Evolutionary conservation across 2,797 vertebrate species (phyloP).

Genomic region (Halcyon smyrnensis): DNA sequence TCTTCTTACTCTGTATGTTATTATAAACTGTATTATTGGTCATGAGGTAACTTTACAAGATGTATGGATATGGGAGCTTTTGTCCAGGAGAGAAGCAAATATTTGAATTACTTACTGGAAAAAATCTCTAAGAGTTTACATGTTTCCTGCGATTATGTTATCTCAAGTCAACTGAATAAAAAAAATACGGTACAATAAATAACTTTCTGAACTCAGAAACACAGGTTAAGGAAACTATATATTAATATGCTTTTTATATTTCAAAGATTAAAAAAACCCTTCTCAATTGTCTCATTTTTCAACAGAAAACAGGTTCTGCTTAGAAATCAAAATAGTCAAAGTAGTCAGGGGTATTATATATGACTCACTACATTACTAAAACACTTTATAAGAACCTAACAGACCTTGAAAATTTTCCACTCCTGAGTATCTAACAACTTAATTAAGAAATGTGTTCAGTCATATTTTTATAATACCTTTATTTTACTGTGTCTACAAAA

Average conservation of each 20-base stretch:
- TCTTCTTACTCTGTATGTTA: not conserved
- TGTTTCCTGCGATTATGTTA: not conserved
- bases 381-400: not conserved
- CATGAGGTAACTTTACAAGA: not conserved
- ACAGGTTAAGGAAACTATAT: not conserved
- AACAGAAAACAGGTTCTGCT: not conserved
- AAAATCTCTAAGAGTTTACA: not conserved
- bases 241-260: not conserved
- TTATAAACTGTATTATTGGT: not conserved
- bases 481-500: not conserved
- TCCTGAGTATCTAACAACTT: not conserved
- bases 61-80: not conserved
- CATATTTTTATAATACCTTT: not conserved
- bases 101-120: not conserved
- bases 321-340: not conserved
- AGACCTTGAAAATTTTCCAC: not conserved
- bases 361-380: not conserved
- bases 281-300: not conserved
- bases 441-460: not conserved
- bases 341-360: not conserved
- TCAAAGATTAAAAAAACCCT: not conserved
- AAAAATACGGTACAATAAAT: not conserved
- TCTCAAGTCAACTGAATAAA: not conserved
- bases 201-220: not conserved
- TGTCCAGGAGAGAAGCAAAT: not conserved